These are phyloP conservation scores for Oreohelix idahoensis DNA, from an alignment of 1,140 invertebrate genomes.

Conservation along the genomic window DNA sequence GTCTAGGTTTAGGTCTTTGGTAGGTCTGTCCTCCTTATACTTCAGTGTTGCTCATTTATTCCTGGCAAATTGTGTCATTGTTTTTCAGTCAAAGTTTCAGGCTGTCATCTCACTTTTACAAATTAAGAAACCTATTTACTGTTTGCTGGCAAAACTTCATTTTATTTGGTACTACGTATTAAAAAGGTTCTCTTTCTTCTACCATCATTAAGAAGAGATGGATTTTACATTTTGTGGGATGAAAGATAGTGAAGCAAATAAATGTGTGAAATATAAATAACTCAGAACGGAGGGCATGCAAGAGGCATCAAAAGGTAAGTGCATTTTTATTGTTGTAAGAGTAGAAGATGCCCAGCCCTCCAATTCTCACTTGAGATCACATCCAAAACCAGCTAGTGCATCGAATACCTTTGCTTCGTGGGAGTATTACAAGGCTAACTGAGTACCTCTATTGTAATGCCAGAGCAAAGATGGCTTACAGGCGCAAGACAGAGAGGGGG, in stretches of 20 bases:
- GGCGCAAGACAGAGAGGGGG: constrained; percentile 8
- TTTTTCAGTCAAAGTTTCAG: background rate
- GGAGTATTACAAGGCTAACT: background rate
- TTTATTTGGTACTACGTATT: background rate
- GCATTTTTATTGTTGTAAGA: background rate
- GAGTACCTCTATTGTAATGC: constrained; percentile 17
- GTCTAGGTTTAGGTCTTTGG: constrained; percentile 35
- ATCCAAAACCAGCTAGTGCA: constrained; percentile 5
- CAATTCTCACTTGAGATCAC: constrained; percentile 14
- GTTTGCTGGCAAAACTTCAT: background rate
- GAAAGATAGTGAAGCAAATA: background rate
- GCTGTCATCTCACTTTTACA: background rate
- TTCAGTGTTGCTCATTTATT: background rate
- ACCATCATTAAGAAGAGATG: background rate
- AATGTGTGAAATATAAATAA: background rate
- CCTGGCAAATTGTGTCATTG: background rate
- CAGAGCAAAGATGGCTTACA: constrained; percentile 26
- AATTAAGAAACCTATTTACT: background rate
- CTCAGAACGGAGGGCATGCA: constrained; percentile 13
- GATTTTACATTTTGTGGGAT: background rate
- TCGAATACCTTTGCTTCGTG: constrained; percentile 14
- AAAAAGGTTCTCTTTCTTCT: background rate
- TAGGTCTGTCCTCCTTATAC: background rate
- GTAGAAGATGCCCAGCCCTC: constrained; percentile 14
- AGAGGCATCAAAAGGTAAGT: constrained; percentile 21